A percentile compares a stretch with the other conserved stretches of the same genome.
These are phyloP conservation scores for Distichodus sexfasciatus DNA, from an alignment of 2,797 vertebrate genomes.

Conservation along the genomic window DNA sequence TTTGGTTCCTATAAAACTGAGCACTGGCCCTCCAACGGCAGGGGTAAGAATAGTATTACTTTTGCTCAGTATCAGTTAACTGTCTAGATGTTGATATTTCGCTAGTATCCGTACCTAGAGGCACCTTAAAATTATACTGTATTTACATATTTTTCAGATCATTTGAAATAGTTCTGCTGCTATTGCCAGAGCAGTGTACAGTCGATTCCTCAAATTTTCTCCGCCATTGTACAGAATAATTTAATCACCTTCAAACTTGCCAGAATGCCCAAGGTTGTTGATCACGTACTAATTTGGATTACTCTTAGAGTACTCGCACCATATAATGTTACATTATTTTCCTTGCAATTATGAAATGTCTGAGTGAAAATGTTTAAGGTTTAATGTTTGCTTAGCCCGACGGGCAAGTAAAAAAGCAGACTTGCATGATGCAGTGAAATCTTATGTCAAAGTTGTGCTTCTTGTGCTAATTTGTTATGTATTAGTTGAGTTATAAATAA, in stretches of 20 bases:
- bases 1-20: slow-evolving; percentile 75
- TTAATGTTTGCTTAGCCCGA: no score
- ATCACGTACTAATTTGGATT: slow-evolving; percentile 27
- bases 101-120: no score
- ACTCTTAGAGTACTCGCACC: neutral
- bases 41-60: slow-evolving; percentile 70
- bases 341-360: neutral
- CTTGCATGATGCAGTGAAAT: no score
- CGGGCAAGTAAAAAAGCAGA: no score
- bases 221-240: slow-evolving; percentile 51
- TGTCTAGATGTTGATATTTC: no score
- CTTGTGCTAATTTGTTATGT: no score
- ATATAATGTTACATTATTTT: neutral
- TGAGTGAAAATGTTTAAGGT: no score
- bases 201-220: slow-evolving; percentile 47
- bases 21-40: slow-evolving; percentile 72
- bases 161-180: slow-evolving; percentile 70
- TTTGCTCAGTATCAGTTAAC: no score
- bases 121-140: no score
- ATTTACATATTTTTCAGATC: slow-evolving; percentile 52
- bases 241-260: slow-evolving; percentile 40
- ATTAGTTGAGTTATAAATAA: neutral
- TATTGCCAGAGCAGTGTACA: slow-evolving; percentile 33
- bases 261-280: slow-evolving; percentile 38
- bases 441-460: no score